Evolutionary conservation across 2,797 vertebrate species (phyloP).

Genomic region (Pelochelys cantorii): DNA sequence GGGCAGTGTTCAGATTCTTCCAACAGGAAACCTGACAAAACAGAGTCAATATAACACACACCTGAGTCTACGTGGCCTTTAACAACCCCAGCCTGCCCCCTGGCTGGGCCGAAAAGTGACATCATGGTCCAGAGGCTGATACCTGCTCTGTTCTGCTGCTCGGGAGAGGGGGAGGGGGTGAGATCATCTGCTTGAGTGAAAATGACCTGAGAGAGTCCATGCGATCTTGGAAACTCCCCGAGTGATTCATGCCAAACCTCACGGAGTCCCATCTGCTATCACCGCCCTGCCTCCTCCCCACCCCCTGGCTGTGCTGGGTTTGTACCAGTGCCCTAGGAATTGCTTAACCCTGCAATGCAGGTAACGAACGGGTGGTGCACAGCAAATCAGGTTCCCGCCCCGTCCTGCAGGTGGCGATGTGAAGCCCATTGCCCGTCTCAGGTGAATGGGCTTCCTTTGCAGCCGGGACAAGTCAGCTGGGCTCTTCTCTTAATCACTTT

Average conservation of each 20-base stretch:
- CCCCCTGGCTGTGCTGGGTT: background rate
- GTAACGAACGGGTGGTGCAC: too few relatives aligned
- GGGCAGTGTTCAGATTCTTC: background rate
- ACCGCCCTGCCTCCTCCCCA: background rate
- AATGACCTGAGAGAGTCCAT: conserved; percentile 33
- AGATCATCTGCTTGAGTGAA: conserved; percentile 56
- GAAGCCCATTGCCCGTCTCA: background rate
- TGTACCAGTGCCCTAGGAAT: conserved; percentile 37
- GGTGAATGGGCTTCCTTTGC: fast-evolving
- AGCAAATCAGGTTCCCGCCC: fast-evolving
- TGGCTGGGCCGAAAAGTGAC: background rate
- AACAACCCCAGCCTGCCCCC: background rate
- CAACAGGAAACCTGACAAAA: background rate
- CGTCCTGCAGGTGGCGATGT: background rate
- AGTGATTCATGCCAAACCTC: conserved; percentile 66
- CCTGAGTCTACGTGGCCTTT: background rate
- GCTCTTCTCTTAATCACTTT: background rate
- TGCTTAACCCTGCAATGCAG: background rate
- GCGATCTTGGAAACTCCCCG: conserved; percentile 63
- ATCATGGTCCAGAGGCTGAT: background rate
- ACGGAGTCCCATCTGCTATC: conserved; percentile 50
- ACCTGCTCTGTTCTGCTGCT: fast-evolving
- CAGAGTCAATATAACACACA: background rate
- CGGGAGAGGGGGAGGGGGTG: background rate
- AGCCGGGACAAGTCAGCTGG: fast-evolving